A percentile compares a stretch with the other conserved stretches of the same genome.
Evolutionary conservation across 2,113 vertebrate genomes (phyloP).

Genomic region (Halcyon senegalensis): DNA sequence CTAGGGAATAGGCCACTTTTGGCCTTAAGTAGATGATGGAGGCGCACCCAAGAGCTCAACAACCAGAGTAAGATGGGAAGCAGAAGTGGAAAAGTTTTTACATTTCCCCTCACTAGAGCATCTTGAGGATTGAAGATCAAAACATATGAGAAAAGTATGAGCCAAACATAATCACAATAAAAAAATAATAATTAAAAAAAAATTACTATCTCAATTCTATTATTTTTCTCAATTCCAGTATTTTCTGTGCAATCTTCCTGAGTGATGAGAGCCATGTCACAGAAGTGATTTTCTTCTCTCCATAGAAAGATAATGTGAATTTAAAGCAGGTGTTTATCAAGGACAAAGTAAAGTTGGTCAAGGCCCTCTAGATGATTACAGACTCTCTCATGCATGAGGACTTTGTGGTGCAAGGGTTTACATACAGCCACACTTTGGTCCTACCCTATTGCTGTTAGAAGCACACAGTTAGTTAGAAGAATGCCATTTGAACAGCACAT

Average conservation of each 20-base stretch:
- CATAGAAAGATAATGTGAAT: conserved; percentile 19
- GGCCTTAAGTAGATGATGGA: conserved; percentile 4
- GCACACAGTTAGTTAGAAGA: conserved; percentile 5
- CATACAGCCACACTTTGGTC: background rate
- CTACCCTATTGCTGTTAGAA: background rate
- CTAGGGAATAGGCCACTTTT: background rate
- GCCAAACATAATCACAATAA: background rate
- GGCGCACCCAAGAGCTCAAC: background rate
- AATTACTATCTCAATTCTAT: no score
- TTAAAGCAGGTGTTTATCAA: background rate
- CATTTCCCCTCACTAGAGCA: background rate
- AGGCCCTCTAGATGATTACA: background rate
- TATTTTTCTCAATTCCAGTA: background rate
- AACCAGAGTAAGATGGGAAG: background rate
- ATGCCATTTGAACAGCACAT: conserved; percentile 28
- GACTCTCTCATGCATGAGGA: background rate
- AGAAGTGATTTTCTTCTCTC: conserved; percentile 19
- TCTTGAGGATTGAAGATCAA: conserved; percentile 7
- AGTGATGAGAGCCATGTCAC: conserved; percentile 1
- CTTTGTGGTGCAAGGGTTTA: background rate
- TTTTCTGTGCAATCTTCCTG: background rate
- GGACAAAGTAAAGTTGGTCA: background rate
- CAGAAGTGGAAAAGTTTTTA: conserved; percentile 31
- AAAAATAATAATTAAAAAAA: background rate
- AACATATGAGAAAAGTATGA: background rate